These are phyloP conservation scores for Baccha elongata DNA, from an alignment of 2,888 invertebrate genomes.

Conservation along the genomic window DNA sequence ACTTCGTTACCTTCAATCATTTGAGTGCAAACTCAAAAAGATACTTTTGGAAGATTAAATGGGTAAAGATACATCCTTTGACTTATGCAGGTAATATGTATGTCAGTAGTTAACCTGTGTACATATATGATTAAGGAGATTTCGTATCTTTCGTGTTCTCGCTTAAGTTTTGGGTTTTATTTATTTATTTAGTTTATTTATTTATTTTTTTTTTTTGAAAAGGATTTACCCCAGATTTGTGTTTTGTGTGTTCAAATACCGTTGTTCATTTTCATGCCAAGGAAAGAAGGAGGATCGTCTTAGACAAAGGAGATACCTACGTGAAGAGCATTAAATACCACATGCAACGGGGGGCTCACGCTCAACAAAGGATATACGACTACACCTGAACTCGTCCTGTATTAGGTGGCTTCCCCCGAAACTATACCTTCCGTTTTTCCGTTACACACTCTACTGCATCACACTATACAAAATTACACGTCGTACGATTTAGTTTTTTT, in stretches of 20 bases:
- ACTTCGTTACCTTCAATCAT: slow-evolving; percentile 58
- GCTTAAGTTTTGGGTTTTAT: slow-evolving; percentile 36
- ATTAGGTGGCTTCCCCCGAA: slow-evolving; percentile 43
- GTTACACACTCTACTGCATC: slow-evolving; percentile 57
- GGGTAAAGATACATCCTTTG: slow-evolving; percentile 6
- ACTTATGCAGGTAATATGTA: slow-evolving; percentile 15
- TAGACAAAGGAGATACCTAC: slow-evolving; percentile 52
- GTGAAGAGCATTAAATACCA: slow-evolving; percentile 62
- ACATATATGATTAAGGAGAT: slow-evolving; percentile 1
- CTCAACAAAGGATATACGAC: slow-evolving; percentile 33
- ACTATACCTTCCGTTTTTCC: slow-evolving; percentile 35
- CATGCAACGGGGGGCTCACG: slow-evolving; percentile 48
- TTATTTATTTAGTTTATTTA: neutral
- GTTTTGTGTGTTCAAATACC: slow-evolving; percentile 37
- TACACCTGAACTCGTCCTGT: slow-evolving; percentile 36
- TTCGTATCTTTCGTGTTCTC: slow-evolving; percentile 41
- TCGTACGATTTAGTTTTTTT: slow-evolving; percentile 25
- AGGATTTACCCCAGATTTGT: slow-evolving; percentile 51
- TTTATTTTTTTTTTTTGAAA: slow-evolving; percentile 18
- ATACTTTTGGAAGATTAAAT: slow-evolving; percentile 7
- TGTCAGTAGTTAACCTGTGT: neutral
- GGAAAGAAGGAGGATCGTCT: slow-evolving; percentile 25
- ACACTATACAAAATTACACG: slow-evolving; percentile 54
- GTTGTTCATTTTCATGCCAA: slow-evolving; percentile 47
- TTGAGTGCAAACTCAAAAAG: slow-evolving; percentile 43